Evolutionary conservation across 1,140 invertebrate species (phyloP), one percentile per base, ranked within the genome.

Genomic region (Dreissena polymorpha): DNA sequence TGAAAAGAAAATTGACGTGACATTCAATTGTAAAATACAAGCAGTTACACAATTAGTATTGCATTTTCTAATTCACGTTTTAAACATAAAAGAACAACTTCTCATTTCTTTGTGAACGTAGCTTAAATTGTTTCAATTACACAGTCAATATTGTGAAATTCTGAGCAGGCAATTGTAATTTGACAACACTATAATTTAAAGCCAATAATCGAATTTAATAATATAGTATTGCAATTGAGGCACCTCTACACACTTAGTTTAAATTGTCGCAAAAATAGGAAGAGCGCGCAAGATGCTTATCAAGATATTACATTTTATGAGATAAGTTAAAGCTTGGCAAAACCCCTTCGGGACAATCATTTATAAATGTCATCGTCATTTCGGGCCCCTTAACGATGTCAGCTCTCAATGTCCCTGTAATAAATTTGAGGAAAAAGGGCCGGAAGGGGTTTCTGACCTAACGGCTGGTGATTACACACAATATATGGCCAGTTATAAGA

Each of bases 311-410:
- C 71, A 71, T 68, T 53, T 3, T n/a, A 65, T 74, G 55, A 65
- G 79, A 82, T 82, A 82, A 82, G 79, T 65, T 14, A 82, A 68
- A 73, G 79, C 39, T 27, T 27, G 14, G 39, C 8, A 29, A 50
- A 50, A 68, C 25, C 57, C 70, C 50, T 50, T 55, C 21, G 70
- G 79, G 68, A 39, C 23, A 74, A 25, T 82, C 79, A 82, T 82
- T 82, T 82, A 82, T 82, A 82, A 82, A 82, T 82, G 79, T 82
- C 79, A 82, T 73, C 71, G 53, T 27, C 27, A 50, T 55, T 53
- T 39, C 50, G 50, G 79, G 68, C 70, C 71, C 71, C 57, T 55
- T n/a, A 18, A 63, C 25, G 49, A n/a, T 74, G 53, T 18, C 60
- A 82, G 71, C 49, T 60, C 79, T 64, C 23, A 29, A 53, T 57